A percentile compares a stretch with the other conserved stretches of the same genome.
Evolutionary conservation across 2,113 vertebrate species (phyloP).

Genomic region (Urocolius indicus): DNA sequence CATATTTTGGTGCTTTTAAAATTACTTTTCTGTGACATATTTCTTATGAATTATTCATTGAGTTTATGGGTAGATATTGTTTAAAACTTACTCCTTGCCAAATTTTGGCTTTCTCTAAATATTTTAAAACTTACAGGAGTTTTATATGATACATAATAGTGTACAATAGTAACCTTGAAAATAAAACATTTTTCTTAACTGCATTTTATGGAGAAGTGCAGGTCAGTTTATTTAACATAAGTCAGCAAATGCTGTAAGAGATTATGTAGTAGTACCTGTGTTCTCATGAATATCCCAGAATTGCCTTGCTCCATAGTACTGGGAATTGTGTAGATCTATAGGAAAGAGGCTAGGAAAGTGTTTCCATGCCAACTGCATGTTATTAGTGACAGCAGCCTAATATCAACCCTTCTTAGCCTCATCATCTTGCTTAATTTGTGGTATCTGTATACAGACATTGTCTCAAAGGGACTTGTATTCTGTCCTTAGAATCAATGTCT

Average conservation of each 20-base stretch:
- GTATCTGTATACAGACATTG: not conserved
- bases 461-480: not conserved
- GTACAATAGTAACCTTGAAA: constrained; percentile 15
- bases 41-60: constrained; percentile 63
- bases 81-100: constrained; percentile 61
- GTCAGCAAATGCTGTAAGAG: not conserved
- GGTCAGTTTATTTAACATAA: not conserved
- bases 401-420: not conserved
- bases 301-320: not conserved
- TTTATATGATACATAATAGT: not conserved
- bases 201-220: not conserved
- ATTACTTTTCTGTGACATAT: constrained; percentile 32
- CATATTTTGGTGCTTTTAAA: constrained; percentile 48
- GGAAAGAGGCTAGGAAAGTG: not conserved
- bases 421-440: not conserved
- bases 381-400: not conserved
- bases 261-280: not conserved
- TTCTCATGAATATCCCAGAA: not conserved
- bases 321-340: not conserved
- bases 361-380: constrained; percentile 26
- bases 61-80: constrained; percentile 14
- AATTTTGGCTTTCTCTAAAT: constrained; percentile 61
- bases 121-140: constrained; percentile 37
- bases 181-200: not conserved
- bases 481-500: not conserved